Conservation (phyloP, 2,797 vertebrate species). For the Brachyrhaphis roseni region DNA sequence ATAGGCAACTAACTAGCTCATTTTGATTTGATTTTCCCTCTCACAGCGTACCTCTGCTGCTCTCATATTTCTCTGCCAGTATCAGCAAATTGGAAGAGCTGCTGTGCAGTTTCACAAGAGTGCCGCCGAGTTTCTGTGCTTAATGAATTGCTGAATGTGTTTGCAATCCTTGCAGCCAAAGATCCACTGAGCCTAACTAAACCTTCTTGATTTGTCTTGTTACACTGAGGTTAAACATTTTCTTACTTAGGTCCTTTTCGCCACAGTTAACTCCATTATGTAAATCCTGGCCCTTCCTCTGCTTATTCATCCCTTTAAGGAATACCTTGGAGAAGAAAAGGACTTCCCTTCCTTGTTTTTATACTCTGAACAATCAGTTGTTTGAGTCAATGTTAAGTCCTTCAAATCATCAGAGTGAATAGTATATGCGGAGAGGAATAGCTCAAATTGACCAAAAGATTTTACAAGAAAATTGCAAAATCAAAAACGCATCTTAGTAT, state of each 20-base stretch:
- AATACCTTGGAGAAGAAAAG: slow-evolving; percentile 37
- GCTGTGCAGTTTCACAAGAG: slow-evolving; percentile 68
- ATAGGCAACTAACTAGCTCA: slow-evolving; percentile 65
- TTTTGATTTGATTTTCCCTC: slow-evolving; percentile 54
- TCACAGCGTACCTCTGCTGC: slow-evolving; percentile 40
- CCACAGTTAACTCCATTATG: slow-evolving; percentile 72
- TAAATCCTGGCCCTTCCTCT: slow-evolving; percentile 63
- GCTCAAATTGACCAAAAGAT: background rate
- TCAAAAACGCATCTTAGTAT: background rate
- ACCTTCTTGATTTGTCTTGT: slow-evolving; percentile 77
- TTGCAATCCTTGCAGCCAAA: slow-evolving; percentile 75
- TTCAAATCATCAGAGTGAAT: background rate
- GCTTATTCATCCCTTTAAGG: slow-evolving; percentile 59
- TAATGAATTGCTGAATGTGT: slow-evolving; percentile 80
- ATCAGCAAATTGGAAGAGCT: slow-evolving; percentile 72
- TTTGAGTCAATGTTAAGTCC: slow-evolving; percentile 3
- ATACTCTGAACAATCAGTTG: slow-evolving; percentile 18
- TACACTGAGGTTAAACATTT: slow-evolving; percentile 80
- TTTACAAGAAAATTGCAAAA: background rate
- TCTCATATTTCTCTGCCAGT: slow-evolving; percentile 55
- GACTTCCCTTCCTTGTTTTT: slow-evolving; percentile 36
- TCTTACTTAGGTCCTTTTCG: slow-evolving; percentile 68
- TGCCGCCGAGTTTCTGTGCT: slow-evolving; percentile 67
- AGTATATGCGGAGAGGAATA: background rate
- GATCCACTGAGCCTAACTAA: slow-evolving; percentile 68